Base-by-base conservation (phyloP, 2,797 vertebrate species). In the Menidia menidia region DNA sequence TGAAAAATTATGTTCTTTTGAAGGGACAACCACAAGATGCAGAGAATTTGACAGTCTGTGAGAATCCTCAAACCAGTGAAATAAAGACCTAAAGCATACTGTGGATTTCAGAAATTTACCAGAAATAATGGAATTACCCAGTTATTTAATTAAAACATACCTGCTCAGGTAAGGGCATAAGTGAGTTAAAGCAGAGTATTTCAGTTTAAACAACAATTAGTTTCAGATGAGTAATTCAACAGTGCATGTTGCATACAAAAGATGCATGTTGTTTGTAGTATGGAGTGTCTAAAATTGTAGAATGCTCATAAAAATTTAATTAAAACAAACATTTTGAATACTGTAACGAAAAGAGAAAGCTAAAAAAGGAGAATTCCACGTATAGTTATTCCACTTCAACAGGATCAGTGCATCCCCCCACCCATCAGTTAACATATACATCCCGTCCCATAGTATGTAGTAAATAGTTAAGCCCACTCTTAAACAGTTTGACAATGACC, bases 371-470 rank as follows among this genome's bases (percentile, higher is more conserved):
- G 45, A 59, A 58, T 52, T 39, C n/a, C 53, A 83, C 88, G 81
- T 86, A 71, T 64, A 77, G 77, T 72, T 62, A 56, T 62, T 76
- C 61, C 83, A 72, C 87, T 75, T 82, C 75, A 53, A 25, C 25
- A 25, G 25, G 52, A 48, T 80, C 60, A 62, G 77, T 56, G 58
- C 42, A 52, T 45, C 77, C 79, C 79, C 71, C 71, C 79, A 64
- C 70, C 69, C 53, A 76, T 74, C 65, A 66, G 76, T 74, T 71
- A 79, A 87, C 68, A 65, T 19, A 30, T 45, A 57, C 50, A 64
- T 75, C 68, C 44, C 45, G 6, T 47, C 65, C 47, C 18, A 31
- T 62, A 71, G 53, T 53, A 59, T 53, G 58, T 32, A 60, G 32
- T 55, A 35, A 70, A 50, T 30, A 53, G 35, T 60, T 57, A 10